Percentiles rank a stretch among this genome's conserved stretches.
phyloP scores from a whole-genome alignment of 2,797 vertebrate species.

The Kryptolebias ocellatus region DNA sequence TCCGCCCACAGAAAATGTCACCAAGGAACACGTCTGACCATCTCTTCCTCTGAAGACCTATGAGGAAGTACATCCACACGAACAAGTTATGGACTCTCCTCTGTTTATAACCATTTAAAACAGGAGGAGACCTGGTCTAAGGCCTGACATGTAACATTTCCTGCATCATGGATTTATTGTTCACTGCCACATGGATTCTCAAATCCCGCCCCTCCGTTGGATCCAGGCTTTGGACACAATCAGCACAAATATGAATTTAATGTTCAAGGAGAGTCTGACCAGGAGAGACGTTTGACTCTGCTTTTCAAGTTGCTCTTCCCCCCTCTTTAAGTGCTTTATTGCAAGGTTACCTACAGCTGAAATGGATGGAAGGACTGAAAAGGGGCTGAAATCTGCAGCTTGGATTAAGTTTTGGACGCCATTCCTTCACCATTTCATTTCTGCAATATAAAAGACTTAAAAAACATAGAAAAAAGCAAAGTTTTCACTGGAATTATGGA shows the following conservation, averaged over 20 bases:
- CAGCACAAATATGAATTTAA: constrained; percentile 9
- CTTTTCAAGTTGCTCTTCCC: not conserved
- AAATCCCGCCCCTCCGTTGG: constrained; percentile 8
- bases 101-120: constrained; percentile 5
- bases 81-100: constrained; percentile 25
- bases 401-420: constrained; percentile 25
- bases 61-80: constrained; percentile 19
- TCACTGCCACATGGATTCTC: constrained; percentile 37
- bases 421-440: constrained; percentile 18
- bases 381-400: constrained; percentile 29
- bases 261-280: constrained; percentile 6
- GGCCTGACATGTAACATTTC: not conserved
- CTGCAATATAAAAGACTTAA: constrained; percentile 23
- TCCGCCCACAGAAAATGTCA: constrained; percentile 33
- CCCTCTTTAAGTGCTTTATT: constrained; percentile 12
- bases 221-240: constrained; percentile 15
- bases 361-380: constrained; percentile 62
- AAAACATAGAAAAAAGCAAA: constrained; percentile 48
- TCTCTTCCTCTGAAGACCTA: constrained; percentile 20
- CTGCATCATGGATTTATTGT: constrained; percentile 18
- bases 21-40: constrained; percentile 14
- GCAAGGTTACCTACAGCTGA: constrained; percentile 22
- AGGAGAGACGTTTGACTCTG: constrained; percentile 26
- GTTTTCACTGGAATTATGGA: constrained; percentile 46
- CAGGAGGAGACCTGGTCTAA: constrained; percentile 14